A percentile compares a stretch with the other conserved stretches of the same genome.
Conservation (phyloP, 2,888 invertebrate species). For the Caradrina kadenii region DNA sequence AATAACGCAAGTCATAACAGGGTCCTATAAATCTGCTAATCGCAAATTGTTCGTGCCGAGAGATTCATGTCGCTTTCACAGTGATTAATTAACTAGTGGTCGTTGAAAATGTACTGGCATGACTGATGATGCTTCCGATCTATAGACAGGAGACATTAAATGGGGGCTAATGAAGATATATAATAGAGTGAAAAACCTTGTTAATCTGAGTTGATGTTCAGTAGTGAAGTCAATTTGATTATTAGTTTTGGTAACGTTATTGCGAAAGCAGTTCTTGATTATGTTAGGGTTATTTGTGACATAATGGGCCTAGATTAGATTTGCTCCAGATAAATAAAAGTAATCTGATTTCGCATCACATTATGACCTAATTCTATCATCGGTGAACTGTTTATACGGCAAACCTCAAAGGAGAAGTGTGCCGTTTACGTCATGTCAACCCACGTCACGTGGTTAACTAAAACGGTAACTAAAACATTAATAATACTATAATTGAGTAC, state of each 20-base stretch:
- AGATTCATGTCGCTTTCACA: constrained; percentile 61
- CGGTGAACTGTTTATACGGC: constrained; percentile 20
- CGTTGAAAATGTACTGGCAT: constrained; percentile 43
- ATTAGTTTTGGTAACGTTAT: neutral
- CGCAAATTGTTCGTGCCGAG: constrained; percentile 48
- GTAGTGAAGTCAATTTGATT: constrained; percentile 7
- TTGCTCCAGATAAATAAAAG: constrained; percentile 28
- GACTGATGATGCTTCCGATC: constrained; percentile 46
- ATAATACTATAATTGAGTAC: constrained; percentile 7
- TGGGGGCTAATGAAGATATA: constrained; percentile 55
- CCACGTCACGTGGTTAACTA: neutral
- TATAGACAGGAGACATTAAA: constrained; percentile 44
- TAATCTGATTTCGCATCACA: constrained; percentile 11
- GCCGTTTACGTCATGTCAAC: constrained; percentile 14
- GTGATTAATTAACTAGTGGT: constrained; percentile 58
- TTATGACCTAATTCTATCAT: constrained; percentile 39
- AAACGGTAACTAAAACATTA: constrained; percentile 8
- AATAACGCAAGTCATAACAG: constrained; percentile 50
- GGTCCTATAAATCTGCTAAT: constrained; percentile 57
- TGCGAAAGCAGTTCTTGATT: constrained; percentile 2
- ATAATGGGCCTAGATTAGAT: constrained; percentile 23
- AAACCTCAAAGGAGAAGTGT: constrained; percentile 17
- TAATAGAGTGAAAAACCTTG: constrained; percentile 29
- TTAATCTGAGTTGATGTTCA: constrained; percentile 14
- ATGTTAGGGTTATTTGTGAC: constrained; percentile 2